These are phyloP conservation scores for Poecilus cupreus DNA, from an alignment of 2,888 invertebrate genomes.

Conservation along the genomic window DNA sequence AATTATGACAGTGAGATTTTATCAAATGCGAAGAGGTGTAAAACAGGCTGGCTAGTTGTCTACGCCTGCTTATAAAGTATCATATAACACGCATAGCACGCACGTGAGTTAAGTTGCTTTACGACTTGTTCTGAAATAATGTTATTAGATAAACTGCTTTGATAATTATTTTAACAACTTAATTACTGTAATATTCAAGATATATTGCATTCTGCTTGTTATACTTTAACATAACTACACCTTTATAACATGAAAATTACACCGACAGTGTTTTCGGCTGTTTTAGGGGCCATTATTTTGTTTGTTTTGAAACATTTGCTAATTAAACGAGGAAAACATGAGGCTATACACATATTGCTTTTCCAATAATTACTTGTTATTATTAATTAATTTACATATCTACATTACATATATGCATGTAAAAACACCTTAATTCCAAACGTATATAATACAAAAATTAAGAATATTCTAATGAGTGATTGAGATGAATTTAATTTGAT, in stretches of 20 bases:
- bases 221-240: neutral
- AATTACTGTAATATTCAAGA: constrained; percentile 34
- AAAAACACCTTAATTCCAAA: no score
- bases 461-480: no score
- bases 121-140: constrained; percentile 25
- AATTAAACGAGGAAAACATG: no score
- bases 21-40: constrained; percentile 42
- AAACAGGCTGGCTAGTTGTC: constrained; percentile 41
- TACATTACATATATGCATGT: no score
- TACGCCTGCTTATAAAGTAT: constrained; percentile 8
- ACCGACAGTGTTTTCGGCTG: no score
- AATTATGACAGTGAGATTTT: constrained; percentile 19
- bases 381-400: no score
- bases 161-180: constrained; percentile 50
- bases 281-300: no score
- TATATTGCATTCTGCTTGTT: constrained; percentile 9
- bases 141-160: constrained; percentile 33
- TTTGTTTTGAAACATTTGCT: no score
- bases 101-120: constrained; percentile 30
- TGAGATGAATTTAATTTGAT: no score
- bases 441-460: no score
- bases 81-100: constrained; percentile 48
- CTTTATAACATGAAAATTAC: neutral
- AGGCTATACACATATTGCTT: no score
- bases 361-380: no score